Conservation (phyloP, 2,797 vertebrate species). For the Columba guinea region DNA sequence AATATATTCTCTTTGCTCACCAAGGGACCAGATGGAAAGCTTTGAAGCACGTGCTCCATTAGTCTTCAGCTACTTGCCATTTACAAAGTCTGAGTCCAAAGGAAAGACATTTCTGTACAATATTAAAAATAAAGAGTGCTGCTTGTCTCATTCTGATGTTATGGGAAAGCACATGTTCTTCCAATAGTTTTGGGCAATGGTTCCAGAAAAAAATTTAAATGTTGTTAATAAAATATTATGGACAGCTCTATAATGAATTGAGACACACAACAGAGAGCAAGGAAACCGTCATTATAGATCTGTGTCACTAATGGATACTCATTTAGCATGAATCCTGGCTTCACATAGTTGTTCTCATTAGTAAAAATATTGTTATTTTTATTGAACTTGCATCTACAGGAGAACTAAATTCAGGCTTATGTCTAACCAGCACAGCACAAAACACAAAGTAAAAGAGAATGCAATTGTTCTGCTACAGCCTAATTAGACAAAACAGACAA, state of each 20-base stretch:
- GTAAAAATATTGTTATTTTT: constrained; percentile 10
- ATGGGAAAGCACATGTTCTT: background rate
- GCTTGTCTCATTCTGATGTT: constrained; percentile 17
- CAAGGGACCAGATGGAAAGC: background rate
- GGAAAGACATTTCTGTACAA: background rate
- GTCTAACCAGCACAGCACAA: background rate
- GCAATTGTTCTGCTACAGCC: background rate
- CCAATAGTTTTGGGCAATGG: background rate
- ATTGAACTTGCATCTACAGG: background rate
- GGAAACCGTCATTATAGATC: constrained; percentile 4
- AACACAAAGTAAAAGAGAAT: background rate
- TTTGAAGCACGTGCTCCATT: constrained; percentile 22
- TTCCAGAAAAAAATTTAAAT: background rate
- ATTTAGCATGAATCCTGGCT: constrained; percentile 17
- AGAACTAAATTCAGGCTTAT: background rate
- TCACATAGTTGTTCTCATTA: background rate
- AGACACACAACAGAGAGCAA: background rate
- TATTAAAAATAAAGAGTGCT: constrained; percentile 18
- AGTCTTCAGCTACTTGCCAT: background rate
- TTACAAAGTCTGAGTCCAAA: constrained; percentile 27
- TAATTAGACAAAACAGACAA: constrained; percentile 13
- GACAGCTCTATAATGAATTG: background rate
- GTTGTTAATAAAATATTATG: background rate
- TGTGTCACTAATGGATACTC: constrained; percentile 21
- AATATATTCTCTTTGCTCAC: background rate